Base-by-base conservation (phyloP, 1,140 invertebrate species). In the Zaprionus kolodkinae region DNA sequence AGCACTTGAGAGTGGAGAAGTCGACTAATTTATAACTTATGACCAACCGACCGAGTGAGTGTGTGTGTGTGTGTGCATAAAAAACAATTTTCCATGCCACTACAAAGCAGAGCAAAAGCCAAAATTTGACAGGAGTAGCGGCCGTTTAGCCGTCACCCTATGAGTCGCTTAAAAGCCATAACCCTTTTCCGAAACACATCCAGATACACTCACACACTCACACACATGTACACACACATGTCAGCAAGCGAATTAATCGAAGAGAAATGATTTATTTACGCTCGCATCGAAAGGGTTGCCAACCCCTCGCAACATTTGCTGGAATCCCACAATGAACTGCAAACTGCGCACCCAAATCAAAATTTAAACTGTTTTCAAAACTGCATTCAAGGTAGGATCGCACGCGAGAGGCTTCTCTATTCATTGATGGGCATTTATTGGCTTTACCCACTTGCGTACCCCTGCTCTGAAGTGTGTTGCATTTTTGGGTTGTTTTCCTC, bases 201-300 rank as follows among this genome's bases (percentile, higher is more conserved):
- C 27, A 36, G n/a, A 6, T 13, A 6, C 15, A 63, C 35, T 40
- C 75, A 61, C 73, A 82, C 75, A 73, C 71, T 57, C 71, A 52
- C 13, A 33, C 30, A 45, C 62, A 54, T 43, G 63, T 61, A 63
- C 62, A 71, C 82, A 71, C 82, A 91, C 91, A 91, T 91, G 91
- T 91, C 91, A 90, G 91, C 90, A 91, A 91, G 87, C 81, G 91
- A 91, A 91, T 91, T 91, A 91, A 91, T 91, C 91, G 91, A 88
- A 88, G 90, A 91, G 91, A 91, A 91, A 91, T 91, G 91, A 91
- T 91, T 91, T 91, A 91, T 91, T 91, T 91, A 91, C 81, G 81
- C 75, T 43, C 36, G 59, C 52, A 4, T n/a, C 25, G 54, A 64
- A 84, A 81, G 85, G 85, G 84, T 81, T 88, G 72, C 43, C 69